Evolutionary conservation across 2,797 vertebrate genomes (phyloP).

Genomic region (Microctenopoma lineatum): DNA sequence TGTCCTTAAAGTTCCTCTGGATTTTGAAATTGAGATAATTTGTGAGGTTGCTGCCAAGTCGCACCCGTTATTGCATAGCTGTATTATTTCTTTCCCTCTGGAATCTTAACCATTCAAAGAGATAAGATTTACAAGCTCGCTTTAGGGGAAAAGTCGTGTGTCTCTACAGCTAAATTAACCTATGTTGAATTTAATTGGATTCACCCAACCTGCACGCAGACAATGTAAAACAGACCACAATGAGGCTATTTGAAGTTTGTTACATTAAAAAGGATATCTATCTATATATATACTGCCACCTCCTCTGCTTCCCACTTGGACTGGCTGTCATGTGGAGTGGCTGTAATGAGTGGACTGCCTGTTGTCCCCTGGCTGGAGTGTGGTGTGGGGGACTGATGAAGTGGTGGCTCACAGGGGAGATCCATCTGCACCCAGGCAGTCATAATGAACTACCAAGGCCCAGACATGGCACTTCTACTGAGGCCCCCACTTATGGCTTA

Average conservation of each 20-base stretch:
- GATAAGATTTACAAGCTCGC: constrained; percentile 54
- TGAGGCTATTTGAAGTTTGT: constrained; percentile 28
- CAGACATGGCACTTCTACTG: constrained; percentile 55
- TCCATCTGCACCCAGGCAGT: constrained; percentile 70
- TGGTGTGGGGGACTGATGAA: constrained; percentile 69
- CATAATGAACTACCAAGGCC: constrained; percentile 68
- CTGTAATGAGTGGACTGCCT: constrained; percentile 48
- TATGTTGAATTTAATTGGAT: constrained; percentile 49
- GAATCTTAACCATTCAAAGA: constrained; percentile 27
- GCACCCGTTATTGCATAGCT: constrained; percentile 50
- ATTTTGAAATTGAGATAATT: constrained; percentile 57
- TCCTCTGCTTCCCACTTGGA: background rate
- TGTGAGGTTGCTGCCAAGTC: constrained; percentile 45
- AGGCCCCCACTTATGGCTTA: constrained; percentile 61
- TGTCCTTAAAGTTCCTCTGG: constrained; percentile 52
- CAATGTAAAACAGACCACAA: constrained; percentile 26
- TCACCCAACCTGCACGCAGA: constrained; percentile 32
- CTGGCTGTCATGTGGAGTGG: constrained; percentile 13
- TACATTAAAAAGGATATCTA: constrained; percentile 20
- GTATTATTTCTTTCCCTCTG: constrained; percentile 45
- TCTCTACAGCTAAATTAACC: constrained; percentile 46
- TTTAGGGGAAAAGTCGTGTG: constrained; percentile 36
- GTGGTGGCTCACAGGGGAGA: constrained; percentile 54
- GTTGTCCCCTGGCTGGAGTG: constrained; percentile 41
- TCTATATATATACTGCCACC: background rate